phyloP scores from a whole-genome alignment of 2,888 invertebrate genomes.

The Aphidius colemani region DNA sequence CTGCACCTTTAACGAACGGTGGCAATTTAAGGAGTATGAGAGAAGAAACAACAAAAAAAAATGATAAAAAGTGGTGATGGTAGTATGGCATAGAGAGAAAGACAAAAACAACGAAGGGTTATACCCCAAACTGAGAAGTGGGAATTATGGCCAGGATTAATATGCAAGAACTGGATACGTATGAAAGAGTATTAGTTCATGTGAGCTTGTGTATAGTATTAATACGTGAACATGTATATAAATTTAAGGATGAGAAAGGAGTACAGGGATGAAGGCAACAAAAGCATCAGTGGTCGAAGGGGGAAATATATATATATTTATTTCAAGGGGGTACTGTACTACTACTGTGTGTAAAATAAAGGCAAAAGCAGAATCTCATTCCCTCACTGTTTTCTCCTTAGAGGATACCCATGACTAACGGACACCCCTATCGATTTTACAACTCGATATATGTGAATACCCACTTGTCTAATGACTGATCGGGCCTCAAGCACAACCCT shows the following conservation, averaged over 20 bases:
- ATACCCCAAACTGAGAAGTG: constrained; percentile 59
- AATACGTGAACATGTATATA: neutral
- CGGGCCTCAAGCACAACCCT: constrained; percentile 58
- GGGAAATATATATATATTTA: constrained; percentile 44
- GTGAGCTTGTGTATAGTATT: too few species aligned
- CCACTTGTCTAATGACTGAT: constrained; percentile 61
- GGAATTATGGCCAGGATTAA: constrained; percentile 62
- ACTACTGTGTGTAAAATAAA: constrained; percentile 13
- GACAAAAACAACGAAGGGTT: constrained; percentile 56
- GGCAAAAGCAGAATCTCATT: constrained; percentile 29
- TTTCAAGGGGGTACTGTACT: constrained; percentile 24
- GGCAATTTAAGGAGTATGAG: neutral
- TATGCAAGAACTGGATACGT: constrained; percentile 62
- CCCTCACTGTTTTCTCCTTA: constrained; percentile 46
- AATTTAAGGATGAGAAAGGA: constrained; percentile 37
- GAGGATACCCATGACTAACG: constrained; percentile 58
- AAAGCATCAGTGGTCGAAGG: constrained; percentile 55
- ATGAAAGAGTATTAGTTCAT: constrained; percentile 39
- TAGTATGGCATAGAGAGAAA: constrained; percentile 29
- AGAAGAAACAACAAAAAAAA: neutral
- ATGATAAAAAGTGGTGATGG: constrained; percentile 1
- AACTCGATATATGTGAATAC: constrained; percentile 60
- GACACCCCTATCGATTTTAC: constrained; percentile 61
- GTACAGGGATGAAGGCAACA: constrained; percentile 47
- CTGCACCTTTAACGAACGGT: neutral